A percentile compares a stretch with the other conserved stretches of the same genome.
Conservation (phyloP, 2,797 vertebrate species). For the Dermochelys coriacea region DNA sequence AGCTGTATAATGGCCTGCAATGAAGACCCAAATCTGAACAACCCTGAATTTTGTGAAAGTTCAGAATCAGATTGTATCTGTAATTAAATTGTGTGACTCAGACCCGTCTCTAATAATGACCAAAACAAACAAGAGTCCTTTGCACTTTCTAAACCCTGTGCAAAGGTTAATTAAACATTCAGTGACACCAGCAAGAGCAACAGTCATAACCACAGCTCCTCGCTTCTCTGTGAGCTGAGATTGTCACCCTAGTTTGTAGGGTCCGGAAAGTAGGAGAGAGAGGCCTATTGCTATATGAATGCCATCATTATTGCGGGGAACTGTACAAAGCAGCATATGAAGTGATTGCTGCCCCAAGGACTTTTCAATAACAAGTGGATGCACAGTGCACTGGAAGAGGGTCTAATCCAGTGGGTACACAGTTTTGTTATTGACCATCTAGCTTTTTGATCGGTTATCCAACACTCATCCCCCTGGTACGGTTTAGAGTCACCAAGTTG, state of each 20-base stretch:
- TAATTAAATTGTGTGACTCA: not conserved
- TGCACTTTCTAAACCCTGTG: not conserved
- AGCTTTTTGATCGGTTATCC: not conserved
- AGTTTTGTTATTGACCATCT: not conserved
- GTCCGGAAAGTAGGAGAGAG: not conserved
- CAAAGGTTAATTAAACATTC: not conserved
- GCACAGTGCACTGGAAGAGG: accelerated
- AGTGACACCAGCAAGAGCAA: not conserved
- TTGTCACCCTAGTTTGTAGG: not conserved
- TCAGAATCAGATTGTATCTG: not conserved
- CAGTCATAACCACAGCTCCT: not conserved
- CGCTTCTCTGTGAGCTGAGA: not conserved
- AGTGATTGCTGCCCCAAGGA: accelerated
- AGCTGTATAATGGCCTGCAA: not conserved
- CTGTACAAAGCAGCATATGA: not conserved
- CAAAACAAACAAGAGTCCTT: not conserved
- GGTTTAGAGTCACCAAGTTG: not conserved
- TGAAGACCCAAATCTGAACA: accelerated
- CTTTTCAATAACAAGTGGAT: not conserved
- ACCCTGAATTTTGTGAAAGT: accelerated
- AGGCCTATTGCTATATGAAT: not conserved
- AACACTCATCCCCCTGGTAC: not conserved
- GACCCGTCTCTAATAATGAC: not conserved
- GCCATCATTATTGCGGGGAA: not conserved
- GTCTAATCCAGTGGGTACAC: not conserved